Base-by-base conservation (phyloP, 2,888 invertebrate genomes). In the Drosophila birchii region DNA sequence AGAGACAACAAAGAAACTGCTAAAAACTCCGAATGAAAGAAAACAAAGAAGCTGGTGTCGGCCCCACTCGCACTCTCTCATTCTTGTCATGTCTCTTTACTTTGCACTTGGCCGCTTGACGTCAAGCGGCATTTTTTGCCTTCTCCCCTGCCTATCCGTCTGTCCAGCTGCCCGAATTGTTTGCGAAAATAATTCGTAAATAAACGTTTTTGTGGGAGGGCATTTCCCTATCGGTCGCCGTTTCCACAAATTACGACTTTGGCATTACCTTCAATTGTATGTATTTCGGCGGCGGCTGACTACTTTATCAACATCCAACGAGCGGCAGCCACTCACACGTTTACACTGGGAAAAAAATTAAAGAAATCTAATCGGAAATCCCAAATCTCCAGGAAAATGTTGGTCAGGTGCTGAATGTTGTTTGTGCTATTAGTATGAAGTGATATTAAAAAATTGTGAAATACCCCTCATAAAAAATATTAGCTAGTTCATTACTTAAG, bases 171-270 rank as follows among this genome's bases (percentile, higher is more conserved):
- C 53, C 38, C 55, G 51, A 32, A 44, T 66, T 75, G 63, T 79
- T 29, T 72, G 76, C 63, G 44, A 78, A 83, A 53, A 68, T 68
- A 68, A 68, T 82, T 80, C 68, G 62, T 70, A 56, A 62, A 73
- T 59, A 60, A 74, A 68, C 51, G 53, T 43, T 75, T 73, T 71
- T 83, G 86, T 73, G 49, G 71, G 72, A 82, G 83, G 80, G 80
- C 83, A 68, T 83, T 88, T 88, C 78, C 83, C 86, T 80, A 75
- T 67, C 68, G 58, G 68, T 74, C 66, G 18, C 38, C 66, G 23
- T 34, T 73, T 77, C 76, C 70, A 83, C 84, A 88, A 88, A 84
- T 83, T 86, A 88, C 84, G 84, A 74, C 84, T 84, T 87, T 84
- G 85, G 75, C 67, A 57, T 79, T 79, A 63, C 66, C 67, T 57